Conservation (phyloP, 2,797 vertebrate genomes). For the Ciconia nigra region DNA sequence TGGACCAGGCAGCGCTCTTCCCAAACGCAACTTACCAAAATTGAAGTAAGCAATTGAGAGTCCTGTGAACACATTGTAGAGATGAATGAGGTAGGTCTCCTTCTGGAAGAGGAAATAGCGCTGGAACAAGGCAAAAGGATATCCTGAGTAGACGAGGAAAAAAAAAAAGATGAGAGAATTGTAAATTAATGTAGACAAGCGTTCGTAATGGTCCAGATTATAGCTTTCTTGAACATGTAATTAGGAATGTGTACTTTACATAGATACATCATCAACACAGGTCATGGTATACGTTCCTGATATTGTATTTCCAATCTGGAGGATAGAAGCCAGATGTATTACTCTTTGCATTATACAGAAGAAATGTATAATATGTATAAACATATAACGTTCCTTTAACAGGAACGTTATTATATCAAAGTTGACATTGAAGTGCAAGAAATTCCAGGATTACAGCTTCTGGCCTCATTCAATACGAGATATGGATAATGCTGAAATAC, state of each 20-base stretch:
- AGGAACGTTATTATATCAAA: neutral
- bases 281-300: neutral
- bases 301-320: neutral
- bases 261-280: neutral
- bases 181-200: neutral
- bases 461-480: neutral
- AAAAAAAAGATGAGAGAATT: neutral
- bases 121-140: constrained; percentile 92
- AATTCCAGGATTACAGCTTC: neutral
- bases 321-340: neutral
- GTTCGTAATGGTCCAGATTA: neutral
- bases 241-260: neutral
- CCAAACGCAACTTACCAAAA: constrained; percentile 83
- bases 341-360: neutral
- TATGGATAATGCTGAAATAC: neutral
- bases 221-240: neutral
- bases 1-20: neutral
- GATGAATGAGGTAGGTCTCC: constrained; percentile 85
- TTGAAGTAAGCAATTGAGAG: constrained; percentile 95
- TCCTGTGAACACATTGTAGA: constrained; percentile 89
- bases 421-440: neutral
- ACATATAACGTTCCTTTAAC: neutral
- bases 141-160: constrained; percentile 75
- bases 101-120: constrained; percentile 89
- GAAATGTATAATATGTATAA: neutral